Percentiles rank a stretch among this genome's conserved stretches.
Conservation (phyloP, 2,113 vertebrate species). For the Dromas ardeola region DNA sequence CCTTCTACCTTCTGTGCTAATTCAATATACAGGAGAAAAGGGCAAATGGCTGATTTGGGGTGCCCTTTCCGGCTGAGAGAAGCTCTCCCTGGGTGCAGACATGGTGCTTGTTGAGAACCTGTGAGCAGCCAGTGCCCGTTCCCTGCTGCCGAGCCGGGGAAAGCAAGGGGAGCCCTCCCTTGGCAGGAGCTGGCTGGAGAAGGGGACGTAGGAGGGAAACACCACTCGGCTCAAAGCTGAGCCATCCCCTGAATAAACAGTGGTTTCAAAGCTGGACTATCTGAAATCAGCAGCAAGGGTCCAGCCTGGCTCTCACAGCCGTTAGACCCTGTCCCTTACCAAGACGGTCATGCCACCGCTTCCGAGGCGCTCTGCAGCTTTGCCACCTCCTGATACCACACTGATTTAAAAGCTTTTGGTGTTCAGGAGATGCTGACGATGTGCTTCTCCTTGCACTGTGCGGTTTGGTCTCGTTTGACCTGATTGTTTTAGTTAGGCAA, state of each 20-base stretch:
- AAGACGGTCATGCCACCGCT: accelerated
- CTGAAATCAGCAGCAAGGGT: not conserved
- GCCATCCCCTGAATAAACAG: not conserved
- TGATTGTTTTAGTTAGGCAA: not conserved
- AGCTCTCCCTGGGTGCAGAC: not conserved
- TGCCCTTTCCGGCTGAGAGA: not conserved
- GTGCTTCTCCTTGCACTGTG: not conserved
- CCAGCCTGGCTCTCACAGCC: not conserved
- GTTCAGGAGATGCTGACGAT: not conserved
- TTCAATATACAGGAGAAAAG: not conserved
- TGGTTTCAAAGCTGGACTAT: accelerated
- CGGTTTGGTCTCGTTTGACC: not conserved
- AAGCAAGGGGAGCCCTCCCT: not conserved
- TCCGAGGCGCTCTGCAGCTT: not conserved
- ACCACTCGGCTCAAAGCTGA: not conserved
- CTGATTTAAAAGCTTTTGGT: not conserved
- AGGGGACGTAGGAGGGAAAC: not conserved
- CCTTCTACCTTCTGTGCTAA: not conserved
- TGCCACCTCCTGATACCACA: not conserved
- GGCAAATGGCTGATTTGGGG: not conserved
- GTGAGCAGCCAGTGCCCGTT: accelerated
- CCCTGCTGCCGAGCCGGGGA: not conserved
- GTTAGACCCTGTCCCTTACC: accelerated
- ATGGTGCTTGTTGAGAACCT: accelerated
- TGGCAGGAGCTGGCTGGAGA: not conserved